Percentiles rank a stretch among this genome's conserved stretches.
phyloP scores from a whole-genome alignment of 2,888 invertebrate genomes.

The Pyrrhia umbra region DNA sequence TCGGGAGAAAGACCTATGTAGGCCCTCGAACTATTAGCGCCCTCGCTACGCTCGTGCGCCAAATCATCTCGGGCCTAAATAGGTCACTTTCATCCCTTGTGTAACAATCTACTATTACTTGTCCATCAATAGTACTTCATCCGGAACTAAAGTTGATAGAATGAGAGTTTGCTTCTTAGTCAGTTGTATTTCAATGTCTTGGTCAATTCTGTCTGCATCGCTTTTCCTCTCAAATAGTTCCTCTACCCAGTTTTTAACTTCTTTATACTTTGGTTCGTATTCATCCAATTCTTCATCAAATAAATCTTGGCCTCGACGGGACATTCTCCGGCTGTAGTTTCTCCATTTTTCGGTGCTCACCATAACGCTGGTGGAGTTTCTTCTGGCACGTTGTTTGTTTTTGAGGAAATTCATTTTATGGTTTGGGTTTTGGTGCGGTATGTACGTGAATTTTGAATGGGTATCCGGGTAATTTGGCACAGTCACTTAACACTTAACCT shows the following conservation, averaged over 20 bases:
- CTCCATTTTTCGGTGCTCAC: conserved; percentile 80
- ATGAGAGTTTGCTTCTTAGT: conserved; percentile 86
- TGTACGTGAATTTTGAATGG: conserved; percentile 71
- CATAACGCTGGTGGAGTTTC: conserved; percentile 75
- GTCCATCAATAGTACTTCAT: conserved; percentile 87
- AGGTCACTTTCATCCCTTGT: too few relatives aligned
- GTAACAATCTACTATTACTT: too few relatives aligned
- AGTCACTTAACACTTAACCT: conserved; percentile 70
- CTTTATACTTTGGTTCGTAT: conserved; percentile 72
- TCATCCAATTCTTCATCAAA: conserved; percentile 76
- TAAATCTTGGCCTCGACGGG: conserved; percentile 64
- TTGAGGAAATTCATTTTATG: conserved; percentile 81
- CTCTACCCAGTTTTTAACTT: conserved; percentile 80
- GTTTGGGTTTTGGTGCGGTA: conserved; percentile 38
- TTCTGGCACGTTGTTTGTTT: conserved; percentile 72
- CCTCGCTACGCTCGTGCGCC: too few relatives aligned
- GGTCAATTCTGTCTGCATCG: conserved; percentile 73
- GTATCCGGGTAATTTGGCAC: conserved; percentile 38
- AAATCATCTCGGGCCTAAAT: too few relatives aligned
- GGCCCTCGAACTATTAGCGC: too few relatives aligned
- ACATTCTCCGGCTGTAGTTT: conserved; percentile 70
- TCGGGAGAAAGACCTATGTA: too few relatives aligned
- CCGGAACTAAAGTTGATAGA: conserved; percentile 89
- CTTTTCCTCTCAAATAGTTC: conserved; percentile 79
- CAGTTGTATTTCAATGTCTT: conserved; percentile 85